These are phyloP conservation scores for Chironomus riparius DNA, from an alignment of 2,888 invertebrate species.

Conservation along the genomic window DNA sequence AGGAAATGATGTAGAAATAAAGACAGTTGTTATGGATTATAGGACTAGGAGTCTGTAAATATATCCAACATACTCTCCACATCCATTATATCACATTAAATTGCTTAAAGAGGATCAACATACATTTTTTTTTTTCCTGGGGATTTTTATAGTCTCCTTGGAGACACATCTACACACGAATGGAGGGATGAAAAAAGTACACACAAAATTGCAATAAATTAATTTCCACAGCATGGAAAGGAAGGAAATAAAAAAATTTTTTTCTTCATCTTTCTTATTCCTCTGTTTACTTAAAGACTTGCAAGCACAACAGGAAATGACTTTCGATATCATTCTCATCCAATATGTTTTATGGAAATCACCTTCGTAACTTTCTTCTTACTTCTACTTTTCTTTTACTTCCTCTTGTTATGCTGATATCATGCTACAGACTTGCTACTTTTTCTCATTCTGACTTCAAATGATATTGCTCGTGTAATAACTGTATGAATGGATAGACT, in stretches of 20 bases:
- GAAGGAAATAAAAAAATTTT: neutral
- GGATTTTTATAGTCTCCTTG: conserved; percentile 12
- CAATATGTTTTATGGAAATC: conserved; percentile 24
- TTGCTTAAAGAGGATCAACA: conserved; percentile 1
- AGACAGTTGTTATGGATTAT: neutral
- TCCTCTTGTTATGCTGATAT: neutral
- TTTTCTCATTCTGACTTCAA: neutral
- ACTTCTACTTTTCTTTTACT: neutral
- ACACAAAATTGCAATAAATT: conserved; percentile 14
- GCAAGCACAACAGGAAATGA: conserved; percentile 16
- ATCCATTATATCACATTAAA: neutral
- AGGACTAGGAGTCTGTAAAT: neutral
- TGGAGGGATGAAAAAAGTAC: neutral
- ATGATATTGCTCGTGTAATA: no score
- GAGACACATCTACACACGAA: neutral
- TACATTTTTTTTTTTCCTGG: neutral
- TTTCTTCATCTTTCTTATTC: neutral
- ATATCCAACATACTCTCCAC: neutral
- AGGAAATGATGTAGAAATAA: neutral
- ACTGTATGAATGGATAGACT: no score
- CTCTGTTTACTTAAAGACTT: neutral
- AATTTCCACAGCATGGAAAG: conserved; percentile 2
- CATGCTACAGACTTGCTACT: neutral
- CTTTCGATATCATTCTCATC: conserved; percentile 9
- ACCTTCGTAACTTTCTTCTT: conserved; percentile 1